Percentiles rank a stretch among this genome's conserved stretches.
phyloP scores from a whole-genome alignment of 2,888 invertebrate genomes.

The Vanessa cardui region DNA sequence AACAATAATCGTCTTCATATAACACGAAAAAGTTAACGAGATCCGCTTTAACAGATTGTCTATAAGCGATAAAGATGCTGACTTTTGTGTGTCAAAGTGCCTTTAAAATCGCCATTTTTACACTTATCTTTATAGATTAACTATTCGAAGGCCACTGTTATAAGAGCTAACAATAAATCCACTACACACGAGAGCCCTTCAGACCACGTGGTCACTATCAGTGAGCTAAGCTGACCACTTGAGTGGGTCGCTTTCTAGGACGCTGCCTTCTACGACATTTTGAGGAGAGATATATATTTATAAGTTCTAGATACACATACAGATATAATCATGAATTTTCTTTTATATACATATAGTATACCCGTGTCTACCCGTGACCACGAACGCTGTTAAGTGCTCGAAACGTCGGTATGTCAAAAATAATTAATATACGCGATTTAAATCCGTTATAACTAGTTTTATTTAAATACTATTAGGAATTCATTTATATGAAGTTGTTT shows the following conservation, averaged over 20 bases:
- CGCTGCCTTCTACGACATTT: conserved; percentile 18
- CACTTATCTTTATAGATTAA: conserved; percentile 11
- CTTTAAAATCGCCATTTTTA: conserved; percentile 9
- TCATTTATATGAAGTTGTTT: too few relatives aligned
- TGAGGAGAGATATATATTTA: not conserved
- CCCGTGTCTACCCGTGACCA: too few relatives aligned
- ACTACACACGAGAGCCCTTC: conserved; percentile 1
- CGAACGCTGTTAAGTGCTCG: too few relatives aligned
- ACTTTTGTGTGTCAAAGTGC: not conserved
- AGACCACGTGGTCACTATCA: not conserved
- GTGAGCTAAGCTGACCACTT: not conserved
- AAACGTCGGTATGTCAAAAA: too few relatives aligned
- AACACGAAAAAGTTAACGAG: too few relatives aligned
- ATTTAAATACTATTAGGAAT: too few relatives aligned
- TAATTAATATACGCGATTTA: too few relatives aligned
- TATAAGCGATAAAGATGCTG: not conserved
- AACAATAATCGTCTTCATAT: too few relatives aligned
- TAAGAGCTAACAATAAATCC: conserved; percentile 13
- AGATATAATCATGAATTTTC: too few relatives aligned
- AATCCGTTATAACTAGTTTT: too few relatives aligned
- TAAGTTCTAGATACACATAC: not conserved
- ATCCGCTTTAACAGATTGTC: not conserved
- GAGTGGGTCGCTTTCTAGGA: conserved; percentile 11
- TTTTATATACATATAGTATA: too few relatives aligned
- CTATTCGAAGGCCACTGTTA: conserved; percentile 8